A percentile compares a stretch with the other conserved stretches of the same genome.
phyloP scores from a whole-genome alignment of 2,888 invertebrate species.

The Sesia bembeciformis region DNA sequence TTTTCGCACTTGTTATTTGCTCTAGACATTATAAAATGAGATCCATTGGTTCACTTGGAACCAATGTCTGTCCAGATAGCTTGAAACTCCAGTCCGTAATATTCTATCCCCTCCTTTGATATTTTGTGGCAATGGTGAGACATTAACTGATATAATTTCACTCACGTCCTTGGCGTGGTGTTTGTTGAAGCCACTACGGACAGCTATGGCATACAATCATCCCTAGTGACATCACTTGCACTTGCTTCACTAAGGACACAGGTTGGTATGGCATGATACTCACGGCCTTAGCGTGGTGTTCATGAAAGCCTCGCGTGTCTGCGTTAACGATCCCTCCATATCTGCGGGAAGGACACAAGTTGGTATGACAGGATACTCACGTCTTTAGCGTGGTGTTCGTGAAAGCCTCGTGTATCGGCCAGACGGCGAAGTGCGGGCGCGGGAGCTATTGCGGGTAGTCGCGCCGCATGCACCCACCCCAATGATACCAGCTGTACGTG shows the following conservation, averaged over 20 bases:
- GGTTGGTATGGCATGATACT: conserved; percentile 26
- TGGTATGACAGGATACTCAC: conserved; percentile 60
- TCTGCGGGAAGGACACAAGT: no score
- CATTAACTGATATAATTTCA: conserved; percentile 11
- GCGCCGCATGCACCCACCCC: conserved; percentile 87
- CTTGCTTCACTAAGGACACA: conserved; percentile 80
- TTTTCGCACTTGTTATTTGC: no score
- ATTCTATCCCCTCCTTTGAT: no score
- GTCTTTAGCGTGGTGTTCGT: conserved; percentile 91
- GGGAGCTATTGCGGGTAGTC: conserved; percentile 81
- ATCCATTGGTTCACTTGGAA: no score
- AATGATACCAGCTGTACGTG: conserved; percentile 95
- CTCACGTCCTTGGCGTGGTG: conserved; percentile 91
- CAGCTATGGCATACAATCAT: conserved; percentile 85
- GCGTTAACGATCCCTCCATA: conserved; percentile 34
- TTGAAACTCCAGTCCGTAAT: no score
- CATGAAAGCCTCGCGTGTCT: conserved; percentile 88
- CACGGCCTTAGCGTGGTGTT: conserved; percentile 91
- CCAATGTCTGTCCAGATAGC: no score
- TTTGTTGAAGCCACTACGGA: conserved; percentile 87
- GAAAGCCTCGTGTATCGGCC: conserved; percentile 87
- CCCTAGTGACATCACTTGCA: conserved; percentile 94
- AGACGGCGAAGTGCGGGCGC: conserved; percentile 80
- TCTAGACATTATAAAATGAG: no score
- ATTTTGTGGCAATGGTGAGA: no score